Base-by-base conservation (phyloP, 53 echinoderm and acorn worm genomes). In the Apostichopus leukothele region DNA sequence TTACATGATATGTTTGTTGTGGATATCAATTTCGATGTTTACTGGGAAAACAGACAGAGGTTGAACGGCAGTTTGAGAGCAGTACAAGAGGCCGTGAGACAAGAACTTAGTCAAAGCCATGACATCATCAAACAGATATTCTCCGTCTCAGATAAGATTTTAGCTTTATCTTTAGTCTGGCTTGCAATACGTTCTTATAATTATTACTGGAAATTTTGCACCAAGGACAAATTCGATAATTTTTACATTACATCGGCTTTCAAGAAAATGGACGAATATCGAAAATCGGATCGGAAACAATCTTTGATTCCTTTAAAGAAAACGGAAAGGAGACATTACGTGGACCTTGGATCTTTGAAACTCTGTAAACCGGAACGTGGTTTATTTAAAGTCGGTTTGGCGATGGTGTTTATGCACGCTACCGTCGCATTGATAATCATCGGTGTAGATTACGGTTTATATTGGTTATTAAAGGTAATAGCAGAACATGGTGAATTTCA, bases 191-290 rank as follows among this genome's bases (percentile, higher is more conserved):
- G 90, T 18, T 93, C 97, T 4, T 95, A 96, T 89, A 86, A 91
- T 27, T 96, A 96, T 19, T 93, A 95, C 86, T 92, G 88, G 81
- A 92, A 92, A 73, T 96, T 95, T 61, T 92, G 92, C 55, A 96
- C 95, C 50, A 95, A 95, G 74, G 95, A 96, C 68, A 76, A 89
- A 25, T 96, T 95, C 75, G 97, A 96, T 75, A 96, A 96, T 83
- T 93, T 89, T 86, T 96, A 96, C 85, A 87, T 96, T 80, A 96
- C 97, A 4, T 53, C 86, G 4, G 90, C 93, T 74, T 96, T 93
- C 39, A 93, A 95, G 89, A 88, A 76, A 75, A 88, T 96, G 51
- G 97, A 96, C 86, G 89, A 14, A 8, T 88, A 86, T 78, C 86
- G 97, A 53, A 87, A 87, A 54, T 87, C 93, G 77, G 68, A 81